Evolutionary conservation across 2,797 vertebrate species (phyloP).

Genomic region (Acestrorhynchus altus): DNA sequence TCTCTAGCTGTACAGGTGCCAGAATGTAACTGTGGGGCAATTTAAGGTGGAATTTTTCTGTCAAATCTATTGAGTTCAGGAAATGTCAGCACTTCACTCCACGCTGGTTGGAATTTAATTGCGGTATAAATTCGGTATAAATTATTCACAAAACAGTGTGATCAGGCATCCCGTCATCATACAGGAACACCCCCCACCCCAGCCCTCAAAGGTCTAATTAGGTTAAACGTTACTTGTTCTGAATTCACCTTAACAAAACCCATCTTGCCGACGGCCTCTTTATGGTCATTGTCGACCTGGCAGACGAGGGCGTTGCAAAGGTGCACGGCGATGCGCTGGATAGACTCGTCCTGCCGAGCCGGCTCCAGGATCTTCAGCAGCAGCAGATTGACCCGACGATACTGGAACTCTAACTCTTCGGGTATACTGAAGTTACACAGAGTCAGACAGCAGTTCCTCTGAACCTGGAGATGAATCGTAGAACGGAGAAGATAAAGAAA

Average conservation of each 20-base stretch:
- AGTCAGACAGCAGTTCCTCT: slow-evolving; percentile 97
- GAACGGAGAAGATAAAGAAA: not conserved
- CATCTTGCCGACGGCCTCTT: slow-evolving; percentile 98
- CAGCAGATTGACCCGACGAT: slow-evolving; percentile 91
- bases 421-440: slow-evolving; percentile 98
- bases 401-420: slow-evolving; percentile 97
- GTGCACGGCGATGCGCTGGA: slow-evolving; percentile 97
- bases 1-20: too few relatives aligned
- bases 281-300: slow-evolving; percentile 98
- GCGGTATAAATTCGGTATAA: too few relatives aligned
- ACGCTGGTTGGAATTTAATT: too few relatives aligned
- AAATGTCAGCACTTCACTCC: too few relatives aligned
- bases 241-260: slow-evolving; percentile 92
- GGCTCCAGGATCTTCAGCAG: slow-evolving; percentile 94
- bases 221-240: not conserved
- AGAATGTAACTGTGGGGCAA: too few relatives aligned
- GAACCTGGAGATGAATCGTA: slow-evolving; percentile 79
- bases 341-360: slow-evolving; percentile 92
- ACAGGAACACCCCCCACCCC: too few relatives aligned
- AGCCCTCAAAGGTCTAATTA: not conserved
- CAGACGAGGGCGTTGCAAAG: slow-evolving; percentile 97
- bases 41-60: too few relatives aligned
- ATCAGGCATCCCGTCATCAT: too few relatives aligned
- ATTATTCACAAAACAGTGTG: too few relatives aligned
- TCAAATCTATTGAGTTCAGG: too few relatives aligned